A percentile compares a stretch with the other conserved stretches of the same genome.
Conservation (phyloP, 2,797 vertebrate genomes). For the Fistularia tabacaria region DNA sequence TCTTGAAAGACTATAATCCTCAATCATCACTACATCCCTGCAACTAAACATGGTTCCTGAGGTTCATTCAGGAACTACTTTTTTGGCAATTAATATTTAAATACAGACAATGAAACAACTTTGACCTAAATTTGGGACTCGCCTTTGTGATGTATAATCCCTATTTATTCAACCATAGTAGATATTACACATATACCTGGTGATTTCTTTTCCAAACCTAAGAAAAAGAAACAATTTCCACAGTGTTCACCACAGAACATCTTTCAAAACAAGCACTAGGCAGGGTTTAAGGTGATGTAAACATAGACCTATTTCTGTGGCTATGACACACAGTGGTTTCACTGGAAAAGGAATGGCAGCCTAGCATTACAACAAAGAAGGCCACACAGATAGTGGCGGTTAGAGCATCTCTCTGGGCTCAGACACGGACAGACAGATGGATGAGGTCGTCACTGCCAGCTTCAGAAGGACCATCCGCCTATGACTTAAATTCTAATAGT, state of each 20-base stretch:
- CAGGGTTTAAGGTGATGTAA: conserved; percentile 73
- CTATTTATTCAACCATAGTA: conserved; percentile 31
- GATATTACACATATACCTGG: conserved; percentile 54
- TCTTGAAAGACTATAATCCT: conserved; percentile 8
- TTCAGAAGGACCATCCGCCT: conserved; percentile 24
- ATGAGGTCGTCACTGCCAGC: conserved; percentile 19
- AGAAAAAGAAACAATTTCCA: conserved; percentile 64
- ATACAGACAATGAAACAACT: conserved; percentile 15
- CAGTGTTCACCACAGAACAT: conserved; percentile 68
- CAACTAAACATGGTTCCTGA: conserved; percentile 10
- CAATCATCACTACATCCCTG: conserved; percentile 3
- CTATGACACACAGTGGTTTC: conserved; percentile 75
- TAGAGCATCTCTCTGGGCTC: conserved; percentile 56
- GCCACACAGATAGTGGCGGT: conserved; percentile 74
- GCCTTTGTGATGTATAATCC: conserved; percentile 15
- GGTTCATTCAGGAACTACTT: conserved; percentile 12
- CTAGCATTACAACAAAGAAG: conserved; percentile 70
- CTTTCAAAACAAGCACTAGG: conserved; percentile 72
- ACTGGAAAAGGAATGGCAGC: conserved; percentile 71
- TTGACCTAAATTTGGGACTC: conserved; percentile 27
- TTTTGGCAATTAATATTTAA: conserved; percentile 12
- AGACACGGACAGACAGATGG: conserved; percentile 48
- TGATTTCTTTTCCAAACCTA: conserved; percentile 57
- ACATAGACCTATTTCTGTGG: conserved; percentile 74
- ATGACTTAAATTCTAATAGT: conserved; percentile 1